These are phyloP conservation scores for Bombus consobrinus DNA, from an alignment of 1,140 invertebrate genomes.

Conservation along the genomic window DNA sequence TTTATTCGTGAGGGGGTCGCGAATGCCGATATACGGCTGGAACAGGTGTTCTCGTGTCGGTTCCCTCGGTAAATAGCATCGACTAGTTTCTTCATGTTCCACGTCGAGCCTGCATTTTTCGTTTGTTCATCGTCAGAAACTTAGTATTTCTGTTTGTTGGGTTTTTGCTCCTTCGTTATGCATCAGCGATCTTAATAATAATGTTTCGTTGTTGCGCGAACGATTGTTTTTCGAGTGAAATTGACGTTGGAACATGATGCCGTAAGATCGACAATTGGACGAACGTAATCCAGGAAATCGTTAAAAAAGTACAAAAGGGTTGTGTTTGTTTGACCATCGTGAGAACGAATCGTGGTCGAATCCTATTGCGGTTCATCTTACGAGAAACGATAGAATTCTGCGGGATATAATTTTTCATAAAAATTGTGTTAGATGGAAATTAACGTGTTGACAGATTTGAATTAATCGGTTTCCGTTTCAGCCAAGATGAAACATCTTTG, in stretches of 20 bases:
- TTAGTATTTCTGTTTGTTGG: not conserved
- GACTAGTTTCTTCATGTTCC: conserved; percentile 33
- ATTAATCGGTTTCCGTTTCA: conserved; percentile 75
- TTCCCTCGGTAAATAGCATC: conserved; percentile 45
- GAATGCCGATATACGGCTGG: conserved; percentile 1
- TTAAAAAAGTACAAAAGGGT: not conserved
- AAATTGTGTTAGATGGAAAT: not conserved
- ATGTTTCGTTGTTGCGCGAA: not conserved
- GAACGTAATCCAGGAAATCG: conserved; percentile 23
- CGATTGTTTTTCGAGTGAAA: not conserved
- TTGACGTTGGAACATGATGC: not conserved
- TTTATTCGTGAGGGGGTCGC: conserved; percentile 23
- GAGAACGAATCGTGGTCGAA: too few species aligned
- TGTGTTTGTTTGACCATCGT: not conserved
- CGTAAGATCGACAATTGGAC: not conserved
- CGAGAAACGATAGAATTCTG: not conserved
- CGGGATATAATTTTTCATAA: not conserved
- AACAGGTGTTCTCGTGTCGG: conserved; percentile 55
- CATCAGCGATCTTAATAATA: conserved; percentile 2
- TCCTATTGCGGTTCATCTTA: not conserved
- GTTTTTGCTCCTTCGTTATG: not conserved
- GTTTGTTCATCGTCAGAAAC: not conserved
- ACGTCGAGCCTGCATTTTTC: conserved; percentile 31
- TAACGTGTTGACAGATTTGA: not conserved
- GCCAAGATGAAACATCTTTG: conserved; percentile 89